Evolutionary conservation across 2,113 vertebrate species (phyloP), one percentile per base, ranked within the genome.

Genomic region (Girardinichthys multiradiatus): DNA sequence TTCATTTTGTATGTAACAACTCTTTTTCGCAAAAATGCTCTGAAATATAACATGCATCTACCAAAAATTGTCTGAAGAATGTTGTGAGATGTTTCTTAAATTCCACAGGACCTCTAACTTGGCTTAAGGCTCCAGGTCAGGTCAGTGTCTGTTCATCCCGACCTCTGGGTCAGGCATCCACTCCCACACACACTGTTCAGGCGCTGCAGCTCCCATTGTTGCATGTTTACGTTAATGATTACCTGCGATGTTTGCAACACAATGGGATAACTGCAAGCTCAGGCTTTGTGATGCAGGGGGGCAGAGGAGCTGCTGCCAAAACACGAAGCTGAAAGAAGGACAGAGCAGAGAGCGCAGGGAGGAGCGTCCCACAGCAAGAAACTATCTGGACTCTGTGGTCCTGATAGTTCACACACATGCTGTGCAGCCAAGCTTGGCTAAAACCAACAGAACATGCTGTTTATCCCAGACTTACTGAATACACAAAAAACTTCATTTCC

Each of bases 171-270:
- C 58, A 39, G 8, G 7, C 37, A 31, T 71, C 29, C 39, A 80
- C 86, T 80, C 72, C 77, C 84, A 81, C 71, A 35, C 84, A 81
- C 71, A 35, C 89, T 76, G 76, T 63, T 61, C 58, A 67, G 74
- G 29, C 54, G 54, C 83, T 54, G 77, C 10, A 64, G 75, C 70
- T 77, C 58, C 85, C 74, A 92, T 94, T 94, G 92, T 94, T 86
- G 86, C 58, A 58, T 88, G 90, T 89, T 91, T 87, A 87, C 89
- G 93, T 93, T 95, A 94, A 95, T 95, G 86, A 94, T 95, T 94
- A 93, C 91, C 91, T 90, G 85, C 64, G 62, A 82, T 80, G 81
- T 84, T 83, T 67, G 66, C 79, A 89, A 80, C 75, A 92, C 88
- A 93, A 91, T 91, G 77, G 70, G 80, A 76, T 72, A 57, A 88